A percentile compares a stretch with the other conserved stretches of the same genome.
Evolutionary conservation across 2,113 vertebrate species (phyloP).

Genomic region (Hemichromis elongatus): DNA sequence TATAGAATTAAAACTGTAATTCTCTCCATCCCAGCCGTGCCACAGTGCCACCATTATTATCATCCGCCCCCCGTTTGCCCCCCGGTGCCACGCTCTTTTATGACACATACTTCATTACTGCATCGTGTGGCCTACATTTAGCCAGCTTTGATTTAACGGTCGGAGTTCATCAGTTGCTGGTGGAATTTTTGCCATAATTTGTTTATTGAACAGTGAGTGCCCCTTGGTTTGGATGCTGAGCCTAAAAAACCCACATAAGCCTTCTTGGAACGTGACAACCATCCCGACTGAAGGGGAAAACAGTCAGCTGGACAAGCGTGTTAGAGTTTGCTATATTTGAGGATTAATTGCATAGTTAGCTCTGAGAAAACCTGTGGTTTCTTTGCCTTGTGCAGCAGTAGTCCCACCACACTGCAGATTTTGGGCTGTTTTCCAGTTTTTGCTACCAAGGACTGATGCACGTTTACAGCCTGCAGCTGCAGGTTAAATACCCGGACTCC

Average conservation of each 20-base stretch:
- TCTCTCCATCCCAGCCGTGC: slow-evolving; percentile 26
- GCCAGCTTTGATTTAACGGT: neutral
- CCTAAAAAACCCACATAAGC: neutral
- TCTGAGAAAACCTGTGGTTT: neutral
- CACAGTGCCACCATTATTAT: neutral
- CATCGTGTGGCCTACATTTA: slow-evolving; percentile 15
- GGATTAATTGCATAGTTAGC: neutral
- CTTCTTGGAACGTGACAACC: neutral
- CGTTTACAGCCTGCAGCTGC: neutral
- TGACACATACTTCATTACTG: neutral
- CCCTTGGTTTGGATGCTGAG: neutral
- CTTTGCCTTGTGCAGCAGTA: neutral
- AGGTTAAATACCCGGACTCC: neutral
- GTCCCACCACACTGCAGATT: neutral
- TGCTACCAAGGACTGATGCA: neutral
- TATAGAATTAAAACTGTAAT: slow-evolving; percentile 67
- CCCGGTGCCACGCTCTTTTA: neutral
- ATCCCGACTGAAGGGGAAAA: neutral
- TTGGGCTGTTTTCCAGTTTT: neutral
- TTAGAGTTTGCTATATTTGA: neutral
- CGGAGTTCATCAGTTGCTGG: neutral
- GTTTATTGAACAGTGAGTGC: neutral
- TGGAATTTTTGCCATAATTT: neutral
- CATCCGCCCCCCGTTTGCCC: neutral
- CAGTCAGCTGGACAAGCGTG: neutral